A percentile compares a stretch with the other conserved stretches of the same genome.
Evolutionary conservation across 92 coral and sea anemone genomes (phyloP).

Genomic region (Blastomussa wellsi): DNA sequence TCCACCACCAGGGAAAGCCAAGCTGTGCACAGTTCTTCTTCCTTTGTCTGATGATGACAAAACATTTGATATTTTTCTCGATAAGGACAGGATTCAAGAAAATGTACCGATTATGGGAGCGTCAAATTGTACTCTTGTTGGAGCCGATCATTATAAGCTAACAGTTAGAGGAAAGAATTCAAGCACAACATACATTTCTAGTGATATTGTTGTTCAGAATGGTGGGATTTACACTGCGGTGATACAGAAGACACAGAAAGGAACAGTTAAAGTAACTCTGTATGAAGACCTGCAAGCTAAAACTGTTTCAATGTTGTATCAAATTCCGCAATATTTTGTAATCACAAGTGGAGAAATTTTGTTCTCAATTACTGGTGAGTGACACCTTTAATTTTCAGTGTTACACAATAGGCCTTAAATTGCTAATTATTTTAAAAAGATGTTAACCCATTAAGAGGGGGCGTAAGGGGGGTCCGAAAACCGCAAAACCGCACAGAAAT

Average conservation of each 20-base stretch:
- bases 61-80: constrained; percentile 38
- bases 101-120: constrained; percentile 24
- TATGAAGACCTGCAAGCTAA: constrained; percentile 64
- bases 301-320: constrained; percentile 76
- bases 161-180: constrained; percentile 37
- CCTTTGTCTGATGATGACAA: constrained; percentile 6
- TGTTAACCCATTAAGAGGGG: too few relatives aligned
- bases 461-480: too few relatives aligned
- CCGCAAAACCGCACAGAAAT: too few relatives aligned
- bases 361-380: constrained; percentile 77
- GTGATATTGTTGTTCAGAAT: constrained; percentile 39
- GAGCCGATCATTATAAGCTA: constrained; percentile 53
- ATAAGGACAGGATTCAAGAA: constrained; percentile 29
- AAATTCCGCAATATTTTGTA: constrained; percentile 79
- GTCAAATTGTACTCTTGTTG: constrained; percentile 42
- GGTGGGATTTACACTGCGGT: constrained; percentile 63
- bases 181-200: constrained; percentile 10
- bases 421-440: too few relatives aligned
- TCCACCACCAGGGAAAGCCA: constrained; percentile 61
- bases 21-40: constrained; percentile 48
- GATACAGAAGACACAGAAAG: constrained; percentile 10
- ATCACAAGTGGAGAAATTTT: constrained; percentile 85
- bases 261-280: constrained; percentile 30
- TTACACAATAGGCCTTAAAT: not conserved
- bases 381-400: not conserved